These are phyloP conservation scores for Aplodontia rufa DNA, from an alignment of 2,113 vertebrate species.

Conservation along the genomic window DNA sequence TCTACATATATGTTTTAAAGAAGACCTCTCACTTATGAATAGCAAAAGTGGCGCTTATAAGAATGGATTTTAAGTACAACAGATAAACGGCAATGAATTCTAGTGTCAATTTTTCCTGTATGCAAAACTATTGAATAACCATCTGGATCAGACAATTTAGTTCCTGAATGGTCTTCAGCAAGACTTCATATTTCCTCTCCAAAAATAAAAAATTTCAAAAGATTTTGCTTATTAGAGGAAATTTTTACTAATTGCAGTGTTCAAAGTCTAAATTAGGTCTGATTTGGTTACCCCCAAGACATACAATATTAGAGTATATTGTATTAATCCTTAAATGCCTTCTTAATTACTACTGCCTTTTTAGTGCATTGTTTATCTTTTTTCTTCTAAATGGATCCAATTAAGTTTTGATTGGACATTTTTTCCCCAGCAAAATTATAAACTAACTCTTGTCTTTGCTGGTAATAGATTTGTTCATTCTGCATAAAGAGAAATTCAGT, in stretches of 20 bases:
- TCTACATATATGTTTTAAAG: background rate
- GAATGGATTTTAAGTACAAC: constrained; percentile 31
- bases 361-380: constrained; percentile 71
- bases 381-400: constrained; percentile 72
- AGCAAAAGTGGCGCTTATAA: background rate
- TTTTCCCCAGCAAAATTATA: constrained; percentile 61
- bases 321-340: constrained; percentile 78
- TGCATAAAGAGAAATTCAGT: constrained; percentile 69
- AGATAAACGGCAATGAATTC: constrained; percentile 60
- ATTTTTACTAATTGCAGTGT: constrained; percentile 70
- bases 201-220: constrained; percentile 63
- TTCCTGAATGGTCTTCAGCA: constrained; percentile 69
- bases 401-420: constrained; percentile 75
- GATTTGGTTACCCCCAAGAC: constrained; percentile 64
- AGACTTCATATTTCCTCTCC: constrained; percentile 68
- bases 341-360: constrained; percentile 73
- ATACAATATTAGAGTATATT: constrained; percentile 74
- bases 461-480: constrained; percentile 76
- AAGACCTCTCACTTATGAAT: background rate
- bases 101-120: constrained; percentile 23
- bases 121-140: constrained; percentile 70
- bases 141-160: constrained; percentile 68
- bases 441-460: constrained; percentile 69
- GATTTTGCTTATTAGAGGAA: constrained; percentile 73
- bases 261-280: constrained; percentile 68